Evolutionary conservation across 1,140 invertebrate genomes (phyloP), one percentile per base, ranked within the genome.

Genomic region (Helicoverpa zea): DNA sequence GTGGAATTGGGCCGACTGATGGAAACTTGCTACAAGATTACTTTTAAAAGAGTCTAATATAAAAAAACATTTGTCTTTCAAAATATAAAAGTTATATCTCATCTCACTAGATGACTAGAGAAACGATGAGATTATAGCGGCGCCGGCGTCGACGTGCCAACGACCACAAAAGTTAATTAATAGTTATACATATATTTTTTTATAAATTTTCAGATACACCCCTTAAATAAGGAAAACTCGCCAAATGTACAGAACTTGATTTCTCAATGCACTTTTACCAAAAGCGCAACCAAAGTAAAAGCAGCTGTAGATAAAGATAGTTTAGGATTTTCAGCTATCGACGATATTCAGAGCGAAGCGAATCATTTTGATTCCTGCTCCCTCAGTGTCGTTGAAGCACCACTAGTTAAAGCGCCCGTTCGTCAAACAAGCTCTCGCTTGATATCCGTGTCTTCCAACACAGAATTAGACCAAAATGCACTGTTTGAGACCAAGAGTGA

Each of bases 321-420:
- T 51, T 14, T 86, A 54, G 83, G 83, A 2, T 82, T 85, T 54
- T 90, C 89, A 56, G 84, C 84, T 47, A 86, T 89, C 56, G 84
- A 89, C 76, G 84, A 89, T 81, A 64, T 90, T n/a, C 30, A 78
- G 52, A 79, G 76, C 49, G 76, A 43, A 35, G 35, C 5, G 3
- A 59, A 70, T 79, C 3, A 66, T n/a, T 79, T 58, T 4, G 76
- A 79, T n/a, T 52, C 16, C 11, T n/a, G 18, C 23, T 56, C 59
- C 1, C 29, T 70, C 3, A 51, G 30, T 9, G 10, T 18, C 12
- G 63, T 12, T 14, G 52, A 49, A 10, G 54, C 49, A 18, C 2
- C 29, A 52, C 30, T 54, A 51, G 1, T 13, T 12, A 51, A 29
- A 58, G n/a, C 51, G 1, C 43, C 12, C 18, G 0, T 43, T n/a